A percentile compares a stretch with the other conserved stretches of the same genome.
These are phyloP conservation scores for Okamejei kenojei DNA, from an alignment of 2,797 vertebrate genomes.

Conservation along the genomic window DNA sequence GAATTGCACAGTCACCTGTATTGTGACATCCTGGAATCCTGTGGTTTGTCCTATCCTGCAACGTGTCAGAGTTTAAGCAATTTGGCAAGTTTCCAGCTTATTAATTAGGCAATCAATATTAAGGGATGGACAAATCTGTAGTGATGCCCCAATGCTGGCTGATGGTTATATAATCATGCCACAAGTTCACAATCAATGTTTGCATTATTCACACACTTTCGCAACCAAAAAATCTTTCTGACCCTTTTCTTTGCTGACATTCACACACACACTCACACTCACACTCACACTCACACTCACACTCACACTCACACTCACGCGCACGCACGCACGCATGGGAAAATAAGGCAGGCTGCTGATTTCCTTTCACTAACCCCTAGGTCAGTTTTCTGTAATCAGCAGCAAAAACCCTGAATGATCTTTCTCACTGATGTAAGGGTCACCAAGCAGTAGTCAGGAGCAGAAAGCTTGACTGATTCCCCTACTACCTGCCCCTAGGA, in stretches of 20 bases:
- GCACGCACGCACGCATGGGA: no score
- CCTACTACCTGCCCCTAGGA: not conserved
- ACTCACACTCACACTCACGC: no score
- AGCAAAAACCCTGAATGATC: not conserved
- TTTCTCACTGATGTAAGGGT: not conserved
- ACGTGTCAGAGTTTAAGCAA: not conserved
- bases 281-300: no score
- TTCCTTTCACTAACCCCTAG: not conserved
- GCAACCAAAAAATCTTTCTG: not conserved
- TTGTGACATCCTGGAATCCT: not conserved
- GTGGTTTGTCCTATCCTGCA: not conserved
- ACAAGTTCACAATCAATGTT: conserved; percentile 14
- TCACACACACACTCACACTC: not conserved
- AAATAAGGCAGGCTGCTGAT: not conserved
- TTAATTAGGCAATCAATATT: not conserved
- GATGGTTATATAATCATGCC: not conserved
- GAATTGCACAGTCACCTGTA: not conserved
- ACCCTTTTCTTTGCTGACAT: no score
- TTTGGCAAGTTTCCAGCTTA: not conserved
- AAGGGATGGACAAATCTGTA: not conserved
- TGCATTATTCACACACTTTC: conserved; percentile 12
- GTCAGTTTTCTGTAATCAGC: not conserved
- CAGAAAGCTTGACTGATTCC: not conserved
- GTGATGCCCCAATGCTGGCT: not conserved
- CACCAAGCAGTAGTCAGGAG: not conserved